Percentiles rank a stretch among this genome's conserved stretches.
phyloP scores from a whole-genome alignment of 2,888 invertebrate species.

The Odontocolon sp. region DNA sequence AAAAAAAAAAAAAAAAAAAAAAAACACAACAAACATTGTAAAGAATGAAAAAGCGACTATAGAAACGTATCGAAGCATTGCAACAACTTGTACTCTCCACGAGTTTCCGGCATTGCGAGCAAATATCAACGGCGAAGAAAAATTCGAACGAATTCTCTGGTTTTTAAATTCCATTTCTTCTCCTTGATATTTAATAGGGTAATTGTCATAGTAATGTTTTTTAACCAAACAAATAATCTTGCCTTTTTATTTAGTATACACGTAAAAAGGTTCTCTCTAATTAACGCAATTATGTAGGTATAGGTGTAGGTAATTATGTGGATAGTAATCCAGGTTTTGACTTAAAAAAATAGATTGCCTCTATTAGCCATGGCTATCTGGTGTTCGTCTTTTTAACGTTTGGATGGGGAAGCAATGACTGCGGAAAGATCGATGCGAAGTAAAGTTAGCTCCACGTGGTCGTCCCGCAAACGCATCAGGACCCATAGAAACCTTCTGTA shows the following conservation, averaged over 20 bases:
- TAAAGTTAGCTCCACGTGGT: constrained; percentile 18
- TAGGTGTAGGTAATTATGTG: too few relatives aligned
- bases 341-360: neutral
- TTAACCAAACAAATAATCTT: too few relatives aligned
- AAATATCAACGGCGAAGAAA: neutral
- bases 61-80: constrained; percentile 29
- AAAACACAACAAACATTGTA: neutral
- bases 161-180: neutral
- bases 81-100: constrained; percentile 16
- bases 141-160: neutral
- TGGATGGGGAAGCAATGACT: neutral
- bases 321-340: too few relatives aligned
- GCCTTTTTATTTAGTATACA: too few relatives aligned
- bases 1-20: constrained; percentile 16
- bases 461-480: neutral
- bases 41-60: neutral
- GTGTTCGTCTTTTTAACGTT: neutral
- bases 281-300: too few relatives aligned
- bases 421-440: neutral
- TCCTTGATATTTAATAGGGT: neutral
- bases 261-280: too few relatives aligned
- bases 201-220: too few relatives aligned
- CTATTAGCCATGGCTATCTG: neutral
- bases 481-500: constrained; percentile 16
- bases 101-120: constrained; percentile 27